phyloP scores from a whole-genome alignment of 2,797 vertebrate genomes.

The Phyllotis vaccarum region DNA sequence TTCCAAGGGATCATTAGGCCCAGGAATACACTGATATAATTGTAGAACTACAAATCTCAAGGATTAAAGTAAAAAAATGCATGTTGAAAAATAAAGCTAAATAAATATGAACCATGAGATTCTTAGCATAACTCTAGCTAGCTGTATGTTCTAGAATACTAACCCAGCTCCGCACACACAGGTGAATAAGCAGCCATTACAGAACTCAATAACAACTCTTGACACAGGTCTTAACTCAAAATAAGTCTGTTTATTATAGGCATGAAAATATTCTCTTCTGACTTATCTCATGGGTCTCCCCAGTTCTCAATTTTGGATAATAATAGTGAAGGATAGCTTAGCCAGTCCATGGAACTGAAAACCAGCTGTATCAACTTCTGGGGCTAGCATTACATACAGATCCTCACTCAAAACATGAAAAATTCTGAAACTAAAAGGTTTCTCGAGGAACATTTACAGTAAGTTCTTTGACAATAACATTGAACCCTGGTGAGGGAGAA shows the following conservation, averaged over 20 bases:
- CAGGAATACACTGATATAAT: conserved; percentile 5
- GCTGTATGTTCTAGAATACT: too few species aligned
- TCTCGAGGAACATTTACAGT: neutral
- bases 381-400: conserved; percentile 4
- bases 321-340: neutral
- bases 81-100: conserved; percentile 38
- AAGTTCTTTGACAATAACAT: conserved; percentile 43
- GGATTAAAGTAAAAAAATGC: conserved; percentile 12
- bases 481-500: neutral
- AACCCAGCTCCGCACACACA: neutral
- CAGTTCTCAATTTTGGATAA: neutral
- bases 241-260: conserved; percentile 16
- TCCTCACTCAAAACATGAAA: neutral
- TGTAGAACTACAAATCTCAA: neutral
- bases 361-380: neutral
- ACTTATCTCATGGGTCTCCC: conserved; percentile 43
- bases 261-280: conserved; percentile 2
- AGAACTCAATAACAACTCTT: neutral
- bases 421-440: conserved; percentile 15
- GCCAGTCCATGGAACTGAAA: neutral
- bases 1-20: neutral
- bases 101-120: conserved; percentile 44
- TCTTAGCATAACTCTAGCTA: neutral
- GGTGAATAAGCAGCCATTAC: neutral
- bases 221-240: conserved; percentile 54